These are phyloP conservation scores for Myrmecophaga tridactyla DNA, from an alignment of 2,113 vertebrate species.

Conservation along the genomic window DNA sequence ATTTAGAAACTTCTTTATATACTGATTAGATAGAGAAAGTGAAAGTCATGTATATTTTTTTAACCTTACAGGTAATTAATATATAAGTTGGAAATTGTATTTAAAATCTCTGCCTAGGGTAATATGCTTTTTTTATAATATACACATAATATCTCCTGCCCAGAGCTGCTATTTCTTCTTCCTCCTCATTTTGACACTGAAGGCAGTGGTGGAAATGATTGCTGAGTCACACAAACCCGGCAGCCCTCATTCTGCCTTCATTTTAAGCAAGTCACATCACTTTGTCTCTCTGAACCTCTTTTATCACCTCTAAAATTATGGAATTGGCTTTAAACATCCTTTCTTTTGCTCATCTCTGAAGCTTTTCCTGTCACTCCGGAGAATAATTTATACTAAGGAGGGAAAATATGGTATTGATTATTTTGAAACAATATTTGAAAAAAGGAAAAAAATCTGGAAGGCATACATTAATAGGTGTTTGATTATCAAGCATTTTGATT, in stretches of 20 bases:
- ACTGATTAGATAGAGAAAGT: neutral
- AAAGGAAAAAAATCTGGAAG: neutral
- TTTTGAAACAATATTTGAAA: neutral
- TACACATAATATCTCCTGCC: neutral
- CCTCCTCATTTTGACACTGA: neutral
- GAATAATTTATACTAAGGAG: neutral
- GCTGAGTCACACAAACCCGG: neutral
- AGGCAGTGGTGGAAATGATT: no score
- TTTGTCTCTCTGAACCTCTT: neutral
- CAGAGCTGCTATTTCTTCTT: neutral
- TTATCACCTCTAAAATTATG: neutral
- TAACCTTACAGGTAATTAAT: neutral
- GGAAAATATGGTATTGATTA: slow-evolving; percentile 1
- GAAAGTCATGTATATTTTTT: neutral
- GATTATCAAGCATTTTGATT: neutral
- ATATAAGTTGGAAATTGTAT: neutral
- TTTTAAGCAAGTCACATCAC: neutral
- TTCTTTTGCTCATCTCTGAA: neutral
- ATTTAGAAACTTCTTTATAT: neutral
- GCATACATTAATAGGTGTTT: neutral
- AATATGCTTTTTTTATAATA: neutral
- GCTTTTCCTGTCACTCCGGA: neutral
- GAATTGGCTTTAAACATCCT: neutral
- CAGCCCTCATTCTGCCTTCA: neutral
- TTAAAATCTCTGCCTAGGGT: neutral